Evolutionary conservation across 2,113 vertebrate species (phyloP).

Genomic region (Danionella cerebrum): DNA sequence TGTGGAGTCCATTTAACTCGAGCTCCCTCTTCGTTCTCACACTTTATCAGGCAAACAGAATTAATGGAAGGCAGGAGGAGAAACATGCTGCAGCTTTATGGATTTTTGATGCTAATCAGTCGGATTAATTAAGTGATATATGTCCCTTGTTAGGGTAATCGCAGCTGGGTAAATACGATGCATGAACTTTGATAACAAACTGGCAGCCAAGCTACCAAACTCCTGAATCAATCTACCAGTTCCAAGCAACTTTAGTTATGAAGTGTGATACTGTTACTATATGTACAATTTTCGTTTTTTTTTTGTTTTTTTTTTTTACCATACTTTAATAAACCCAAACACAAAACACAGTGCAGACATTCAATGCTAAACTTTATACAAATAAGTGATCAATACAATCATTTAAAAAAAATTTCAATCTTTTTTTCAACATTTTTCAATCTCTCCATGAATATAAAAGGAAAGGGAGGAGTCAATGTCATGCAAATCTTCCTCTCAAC

Average conservation of each 20-base stretch:
- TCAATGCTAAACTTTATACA: too few relatives aligned
- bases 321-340: too few relatives aligned
- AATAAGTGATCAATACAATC: too few relatives aligned
- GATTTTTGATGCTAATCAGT: conserved; percentile 70
- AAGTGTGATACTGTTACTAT: too few relatives aligned
- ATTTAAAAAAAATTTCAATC: too few relatives aligned
- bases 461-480: conserved; percentile 60
- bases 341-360: too few relatives aligned
- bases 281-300: too few relatives aligned
- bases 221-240: conserved; percentile 62
- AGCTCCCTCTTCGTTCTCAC: neutral
- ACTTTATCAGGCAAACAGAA: conserved; percentile 55
- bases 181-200: conserved; percentile 66
- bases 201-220: conserved; percentile 51
- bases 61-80: conserved; percentile 53
- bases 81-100: conserved; percentile 66
- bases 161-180: conserved; percentile 62
- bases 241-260: conserved; percentile 46
- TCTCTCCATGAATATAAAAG: too few relatives aligned
- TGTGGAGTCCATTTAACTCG: conserved; percentile 27
- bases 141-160: conserved; percentile 69
- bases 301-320: too few relatives aligned
- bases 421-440: too few relatives aligned
- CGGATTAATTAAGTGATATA: conserved; percentile 72
- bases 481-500: conserved; percentile 45